A percentile compares a stretch with the other conserved stretches of the same genome.
These are phyloP conservation scores for Stigmatopora nigra DNA, from an alignment of 2,113 vertebrate species.

Conservation along the genomic window DNA sequence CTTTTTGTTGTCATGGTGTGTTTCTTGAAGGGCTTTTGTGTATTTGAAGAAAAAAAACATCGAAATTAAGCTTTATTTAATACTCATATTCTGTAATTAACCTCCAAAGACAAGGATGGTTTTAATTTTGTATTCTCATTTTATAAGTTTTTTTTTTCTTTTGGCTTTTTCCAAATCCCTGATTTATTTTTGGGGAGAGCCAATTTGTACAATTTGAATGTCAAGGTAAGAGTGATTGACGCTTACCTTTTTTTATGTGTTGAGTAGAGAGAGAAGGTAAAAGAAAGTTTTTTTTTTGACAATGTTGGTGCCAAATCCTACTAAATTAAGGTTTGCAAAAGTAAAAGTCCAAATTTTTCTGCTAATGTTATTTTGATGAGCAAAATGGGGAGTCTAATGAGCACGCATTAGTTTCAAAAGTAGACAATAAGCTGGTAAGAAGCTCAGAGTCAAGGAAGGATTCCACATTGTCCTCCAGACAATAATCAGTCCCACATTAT, in stretches of 20 bases:
- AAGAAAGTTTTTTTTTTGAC: slow-evolving; percentile 35
- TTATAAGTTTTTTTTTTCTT: slow-evolving; percentile 2
- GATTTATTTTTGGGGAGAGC: slow-evolving; percentile 48
- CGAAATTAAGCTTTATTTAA: slow-evolving; percentile 54
- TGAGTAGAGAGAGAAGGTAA: slow-evolving; percentile 20
- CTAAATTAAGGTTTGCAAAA: slow-evolving; percentile 12
- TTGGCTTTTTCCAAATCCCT: slow-evolving; percentile 44
- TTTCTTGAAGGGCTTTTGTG: slow-evolving; percentile 71
- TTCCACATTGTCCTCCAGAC: slow-evolving; percentile 26
- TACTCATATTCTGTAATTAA: slow-evolving; percentile 48
- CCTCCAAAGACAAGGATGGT: slow-evolving; percentile 38
- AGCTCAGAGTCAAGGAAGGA: slow-evolving; percentile 6
- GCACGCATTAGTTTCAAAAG: slow-evolving; percentile 23
- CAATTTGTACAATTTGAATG: slow-evolving; percentile 67
- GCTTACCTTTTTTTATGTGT: slow-evolving; percentile 55
- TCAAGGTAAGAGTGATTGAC: slow-evolving; percentile 40
- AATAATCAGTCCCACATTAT: slow-evolving; percentile 33
- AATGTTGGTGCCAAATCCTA: slow-evolving; percentile 71
- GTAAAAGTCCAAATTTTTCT: not conserved
- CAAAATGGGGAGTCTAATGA: slow-evolving; percentile 19
- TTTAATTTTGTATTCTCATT: slow-evolving; percentile 1
- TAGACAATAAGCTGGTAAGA: not conserved
- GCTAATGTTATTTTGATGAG: slow-evolving; percentile 1
- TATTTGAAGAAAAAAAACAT: slow-evolving; percentile 44
- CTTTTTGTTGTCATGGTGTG: slow-evolving; percentile 46